Percentiles rank a stretch among this genome's conserved stretches.
Conservation (phyloP, 2,888 invertebrate species). For the Trissolcus japonicus region DNA sequence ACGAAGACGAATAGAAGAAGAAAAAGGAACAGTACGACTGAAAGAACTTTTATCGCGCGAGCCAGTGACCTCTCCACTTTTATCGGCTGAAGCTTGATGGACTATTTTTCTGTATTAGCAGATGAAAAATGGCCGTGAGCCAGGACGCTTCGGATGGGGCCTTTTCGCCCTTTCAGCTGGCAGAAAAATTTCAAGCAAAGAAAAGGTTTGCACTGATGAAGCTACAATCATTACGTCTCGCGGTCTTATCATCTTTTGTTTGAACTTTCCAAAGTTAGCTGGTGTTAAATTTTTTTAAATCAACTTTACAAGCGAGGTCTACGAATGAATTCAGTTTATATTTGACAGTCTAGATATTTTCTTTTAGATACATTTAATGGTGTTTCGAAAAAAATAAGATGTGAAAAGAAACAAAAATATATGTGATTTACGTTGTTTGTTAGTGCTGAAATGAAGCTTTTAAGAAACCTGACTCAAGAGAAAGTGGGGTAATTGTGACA, state of each 20-base stretch:
- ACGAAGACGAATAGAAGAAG: slow-evolving; percentile 13
- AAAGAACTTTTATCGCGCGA: slow-evolving; percentile 56
- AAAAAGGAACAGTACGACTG: slow-evolving; percentile 28
- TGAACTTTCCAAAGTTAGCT: too few species aligned
- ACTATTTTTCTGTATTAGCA: slow-evolving; percentile 64
- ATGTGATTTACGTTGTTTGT: background rate
- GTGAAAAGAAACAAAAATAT: too few species aligned
- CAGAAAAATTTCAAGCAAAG: too few species aligned
- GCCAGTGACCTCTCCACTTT: slow-evolving; percentile 51
- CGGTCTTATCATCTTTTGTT: too few species aligned
- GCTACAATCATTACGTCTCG: too few species aligned
- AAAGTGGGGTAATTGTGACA: background rate
- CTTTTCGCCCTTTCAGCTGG: background rate
- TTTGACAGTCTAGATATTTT: too few species aligned
- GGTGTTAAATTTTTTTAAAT: too few species aligned
- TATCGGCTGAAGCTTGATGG: slow-evolving; percentile 59
- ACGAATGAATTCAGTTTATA: too few species aligned
- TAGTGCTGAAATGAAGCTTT: background rate
- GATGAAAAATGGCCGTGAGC: slow-evolving; percentile 66
- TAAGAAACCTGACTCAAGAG: background rate
- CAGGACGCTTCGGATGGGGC: slow-evolving; percentile 54
- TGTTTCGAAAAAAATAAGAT: too few species aligned
- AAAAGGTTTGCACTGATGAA: too few species aligned
- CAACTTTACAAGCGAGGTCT: too few species aligned
- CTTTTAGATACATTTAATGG: too few species aligned